Base-by-base conservation (phyloP, 92 coral and sea anemone genomes). In the Actinostola sp. region DNA sequence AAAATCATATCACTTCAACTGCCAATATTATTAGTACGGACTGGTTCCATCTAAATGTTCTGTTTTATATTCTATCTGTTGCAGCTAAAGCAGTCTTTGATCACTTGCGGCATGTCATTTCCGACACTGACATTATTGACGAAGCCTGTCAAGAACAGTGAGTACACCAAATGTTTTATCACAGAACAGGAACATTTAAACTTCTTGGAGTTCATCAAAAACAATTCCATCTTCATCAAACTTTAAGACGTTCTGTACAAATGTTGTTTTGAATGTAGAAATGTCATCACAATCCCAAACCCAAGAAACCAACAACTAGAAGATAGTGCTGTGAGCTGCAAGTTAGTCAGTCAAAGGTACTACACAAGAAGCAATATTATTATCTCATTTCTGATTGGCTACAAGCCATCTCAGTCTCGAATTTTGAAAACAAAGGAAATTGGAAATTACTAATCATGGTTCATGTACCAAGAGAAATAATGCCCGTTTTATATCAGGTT, bases 71-170 rank as follows among this genome's bases (percentile, higher is more conserved):
- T 19, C 30, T 33, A 2, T 17, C 11, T 19, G 46, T 45, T 34
- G 8, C 55, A 89, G 95, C 95, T 30, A 89, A 85, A 65, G 81
- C 63, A 32, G 91, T 85, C 0, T 86, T 89, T 69, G 70, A 60
- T 14, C 83, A 81, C 15, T 77, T 89, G 48, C 76, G 79, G 36
- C 45, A 67, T 21, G 64, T 89, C 23, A 63, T 89, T 28, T 67
- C 83, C 27, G 91, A 89, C 28, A 85, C 82, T 61, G 76, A 73
- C 44, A 77, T 82, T 31, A 63, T 89, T 20, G 84, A 84, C 14
- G 76, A 89, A 41, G 91, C 80, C 13, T 76, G 73, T 43, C 53
- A 65, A 55, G 48, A 28, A 2, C 39, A 54, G 88, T 83, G 70
- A 76, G 83, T 83, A 32, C 51, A 7, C 20, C 11, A 25, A 53